Conservation (phyloP, 2,797 vertebrate genomes). For the Lepilemur ruficaudatus region DNA sequence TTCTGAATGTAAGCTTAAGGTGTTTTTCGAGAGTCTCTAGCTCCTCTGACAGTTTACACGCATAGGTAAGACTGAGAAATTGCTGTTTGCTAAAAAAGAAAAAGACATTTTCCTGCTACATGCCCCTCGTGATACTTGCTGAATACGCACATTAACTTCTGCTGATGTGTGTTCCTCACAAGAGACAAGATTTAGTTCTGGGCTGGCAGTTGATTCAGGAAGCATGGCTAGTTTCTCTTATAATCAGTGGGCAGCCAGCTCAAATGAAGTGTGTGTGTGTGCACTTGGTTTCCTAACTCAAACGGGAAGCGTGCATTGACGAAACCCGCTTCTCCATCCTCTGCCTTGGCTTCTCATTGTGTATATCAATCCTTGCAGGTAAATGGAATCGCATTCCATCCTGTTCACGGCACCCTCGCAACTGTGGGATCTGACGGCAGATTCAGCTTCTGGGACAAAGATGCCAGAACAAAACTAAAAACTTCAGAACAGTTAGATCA, state of each 20-base stretch:
- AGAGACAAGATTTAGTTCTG: neutral
- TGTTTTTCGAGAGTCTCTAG: too few relatives aligned
- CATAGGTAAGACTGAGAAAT: neutral
- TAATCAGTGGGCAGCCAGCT: neutral
- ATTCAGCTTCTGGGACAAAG: constrained; percentile 99
- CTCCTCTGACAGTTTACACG: too few relatives aligned
- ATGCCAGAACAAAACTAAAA: constrained; percentile 98
- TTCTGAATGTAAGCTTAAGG: neutral
- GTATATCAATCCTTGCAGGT: constrained; percentile 84
- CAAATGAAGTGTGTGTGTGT: rapidly evolving
- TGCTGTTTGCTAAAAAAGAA: neutral
- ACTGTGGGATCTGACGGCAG: constrained; percentile 98
- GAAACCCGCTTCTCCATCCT: neutral
- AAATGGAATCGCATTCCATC: constrained; percentile 98
- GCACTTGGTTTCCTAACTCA: rapidly evolving
- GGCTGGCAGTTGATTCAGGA: neutral
- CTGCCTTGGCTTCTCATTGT: neutral
- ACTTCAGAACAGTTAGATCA: constrained; percentile 98
- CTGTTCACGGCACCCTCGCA: constrained; percentile 96
- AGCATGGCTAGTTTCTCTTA: rapidly evolving
- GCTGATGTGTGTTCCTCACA: rapidly evolving
- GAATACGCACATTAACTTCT: rapidly evolving
- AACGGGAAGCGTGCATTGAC: rapidly evolving
- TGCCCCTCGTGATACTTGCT: neutral
- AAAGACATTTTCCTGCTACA: neutral